These are phyloP conservation scores for Heliopora coerulea DNA, from an alignment of 92 coral and sea anemone species.

Conservation along the genomic window DNA sequence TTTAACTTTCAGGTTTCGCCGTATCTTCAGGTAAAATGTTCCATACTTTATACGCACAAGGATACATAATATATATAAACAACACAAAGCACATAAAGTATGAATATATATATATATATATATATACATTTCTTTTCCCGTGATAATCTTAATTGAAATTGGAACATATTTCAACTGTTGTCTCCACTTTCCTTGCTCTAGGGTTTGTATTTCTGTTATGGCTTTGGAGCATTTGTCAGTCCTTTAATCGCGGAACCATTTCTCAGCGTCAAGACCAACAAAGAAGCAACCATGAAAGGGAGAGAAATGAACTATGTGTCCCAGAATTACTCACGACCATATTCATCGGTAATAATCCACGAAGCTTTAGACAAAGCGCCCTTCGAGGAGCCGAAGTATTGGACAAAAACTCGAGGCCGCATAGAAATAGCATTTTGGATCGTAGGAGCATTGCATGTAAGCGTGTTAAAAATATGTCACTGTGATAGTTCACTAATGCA, in stretches of 20 bases:
- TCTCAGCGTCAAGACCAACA: conserved; percentile 84
- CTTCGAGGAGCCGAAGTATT: not conserved
- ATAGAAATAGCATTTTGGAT: conserved; percentile 92
- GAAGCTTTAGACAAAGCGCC: not conserved
- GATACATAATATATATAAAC: no score
- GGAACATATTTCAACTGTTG: not conserved
- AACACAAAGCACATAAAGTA: no score
- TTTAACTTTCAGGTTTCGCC: conserved; percentile 47
- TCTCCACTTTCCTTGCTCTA: not conserved
- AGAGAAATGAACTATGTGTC: not conserved
- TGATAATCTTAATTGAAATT: not conserved
- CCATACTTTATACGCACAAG: not conserved
- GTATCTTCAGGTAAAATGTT: conserved; percentile 46
- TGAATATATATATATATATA: not conserved
- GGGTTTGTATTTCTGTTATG: conserved; percentile 88
- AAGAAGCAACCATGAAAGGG: conserved; percentile 34
- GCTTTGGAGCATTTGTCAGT: conserved; percentile 93
- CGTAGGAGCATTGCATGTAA: conserved; percentile 82
- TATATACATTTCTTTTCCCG: not conserved
- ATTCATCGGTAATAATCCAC: not conserved
- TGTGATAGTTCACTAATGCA: no score
- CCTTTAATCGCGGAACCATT: conserved; percentile 94
- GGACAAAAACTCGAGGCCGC: conserved; percentile 48
- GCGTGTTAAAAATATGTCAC: not conserved
- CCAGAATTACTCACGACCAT: not conserved